These are phyloP conservation scores for Melanotaenia parkinsoni DNA, from an alignment of 2,797 vertebrate genomes.

Conservation along the genomic window DNA sequence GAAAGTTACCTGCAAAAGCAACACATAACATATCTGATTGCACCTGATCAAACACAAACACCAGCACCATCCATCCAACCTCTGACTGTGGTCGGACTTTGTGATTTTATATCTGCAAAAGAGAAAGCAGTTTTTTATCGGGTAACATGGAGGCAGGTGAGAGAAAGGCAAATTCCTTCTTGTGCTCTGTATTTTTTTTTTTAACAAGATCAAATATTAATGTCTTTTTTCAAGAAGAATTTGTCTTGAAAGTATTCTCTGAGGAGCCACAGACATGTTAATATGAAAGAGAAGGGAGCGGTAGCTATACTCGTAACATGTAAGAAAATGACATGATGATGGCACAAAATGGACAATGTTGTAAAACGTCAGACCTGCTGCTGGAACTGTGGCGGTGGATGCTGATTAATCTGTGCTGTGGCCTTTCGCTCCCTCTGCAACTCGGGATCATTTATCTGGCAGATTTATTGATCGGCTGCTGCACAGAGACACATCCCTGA, in stretches of 20 bases:
- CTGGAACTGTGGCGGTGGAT: slow-evolving; percentile 29
- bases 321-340: slow-evolving; percentile 40
- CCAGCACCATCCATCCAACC: background rate
- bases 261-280: background rate
- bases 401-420: slow-evolving; percentile 79
- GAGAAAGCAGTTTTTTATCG: background rate
- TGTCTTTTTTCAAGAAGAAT: background rate
- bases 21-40: background rate
- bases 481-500: slow-evolving; percentile 51
- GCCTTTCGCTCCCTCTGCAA: slow-evolving; percentile 70
- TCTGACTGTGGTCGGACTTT: background rate
- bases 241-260: background rate
- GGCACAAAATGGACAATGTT: slow-evolving; percentile 42
- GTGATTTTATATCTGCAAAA: background rate
- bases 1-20: background rate
- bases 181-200: background rate
- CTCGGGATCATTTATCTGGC: slow-evolving; percentile 72
- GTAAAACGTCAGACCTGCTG: slow-evolving; percentile 41
- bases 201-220: background rate
- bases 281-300: background rate
- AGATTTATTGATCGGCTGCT: slow-evolving; percentile 76
- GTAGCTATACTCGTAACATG: slow-evolving; percentile 11
- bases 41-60: background rate
- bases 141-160: background rate
- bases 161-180: background rate